Evolutionary conservation across 2,113 vertebrate species (phyloP).

Genomic region (Xyrauchen texanus): DNA sequence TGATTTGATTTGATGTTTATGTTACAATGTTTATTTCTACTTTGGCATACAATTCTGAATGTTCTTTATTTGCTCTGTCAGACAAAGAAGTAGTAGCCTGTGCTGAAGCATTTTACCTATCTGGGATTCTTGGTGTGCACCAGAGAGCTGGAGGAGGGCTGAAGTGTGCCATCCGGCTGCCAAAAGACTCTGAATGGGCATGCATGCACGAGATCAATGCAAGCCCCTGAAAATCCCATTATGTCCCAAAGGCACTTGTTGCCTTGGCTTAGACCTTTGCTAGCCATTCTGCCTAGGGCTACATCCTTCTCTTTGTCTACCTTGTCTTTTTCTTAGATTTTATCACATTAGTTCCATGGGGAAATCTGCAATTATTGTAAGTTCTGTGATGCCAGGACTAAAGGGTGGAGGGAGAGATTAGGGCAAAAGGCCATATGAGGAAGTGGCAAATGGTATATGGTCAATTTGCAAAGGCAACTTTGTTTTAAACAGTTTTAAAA

Average conservation of each 20-base stretch:
- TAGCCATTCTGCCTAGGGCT: constrained; percentile 55
- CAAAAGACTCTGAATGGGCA: constrained; percentile 68
- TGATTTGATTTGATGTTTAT: too few relatives aligned
- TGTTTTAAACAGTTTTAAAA: constrained; percentile 42
- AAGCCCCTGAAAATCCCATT: constrained; percentile 79
- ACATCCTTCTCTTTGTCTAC: constrained; percentile 72
- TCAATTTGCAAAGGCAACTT: constrained; percentile 46
- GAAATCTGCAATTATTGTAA: constrained; percentile 61
- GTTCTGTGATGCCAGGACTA: constrained; percentile 55
- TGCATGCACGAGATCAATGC: constrained; percentile 72
- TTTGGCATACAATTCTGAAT: too few relatives aligned
- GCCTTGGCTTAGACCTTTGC: constrained; percentile 61
- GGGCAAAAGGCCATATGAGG: constrained; percentile 27
- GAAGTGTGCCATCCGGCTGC: constrained; percentile 76
- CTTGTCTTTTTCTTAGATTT: constrained; percentile 67
- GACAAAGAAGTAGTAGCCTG: too few relatives aligned
- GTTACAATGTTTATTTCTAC: too few relatives aligned
- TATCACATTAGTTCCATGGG: constrained; percentile 77
- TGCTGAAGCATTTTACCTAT: not conserved
- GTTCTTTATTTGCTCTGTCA: too few relatives aligned
- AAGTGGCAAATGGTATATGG: constrained; percentile 32
- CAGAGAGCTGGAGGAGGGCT: constrained; percentile 51
- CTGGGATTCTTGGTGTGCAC: constrained; percentile 39
- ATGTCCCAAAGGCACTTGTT: constrained; percentile 72
- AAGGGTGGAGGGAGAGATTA: constrained; percentile 13